phyloP scores from a whole-genome alignment of 2,797 vertebrate genomes.

The Limnodromus scolopaceus region DNA sequence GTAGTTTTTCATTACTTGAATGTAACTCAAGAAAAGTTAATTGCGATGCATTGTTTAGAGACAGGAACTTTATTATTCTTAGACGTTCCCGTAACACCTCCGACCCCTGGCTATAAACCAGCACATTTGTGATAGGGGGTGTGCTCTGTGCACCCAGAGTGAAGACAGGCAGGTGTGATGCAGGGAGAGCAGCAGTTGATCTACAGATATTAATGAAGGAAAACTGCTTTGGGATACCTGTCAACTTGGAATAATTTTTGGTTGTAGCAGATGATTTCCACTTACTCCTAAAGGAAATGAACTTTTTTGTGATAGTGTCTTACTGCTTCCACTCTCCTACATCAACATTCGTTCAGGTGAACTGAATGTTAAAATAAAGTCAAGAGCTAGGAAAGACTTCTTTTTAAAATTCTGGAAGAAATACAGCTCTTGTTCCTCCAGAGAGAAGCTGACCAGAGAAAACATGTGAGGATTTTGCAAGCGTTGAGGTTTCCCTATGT shows the following conservation, averaged over 20 bases:
- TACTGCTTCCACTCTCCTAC: neutral
- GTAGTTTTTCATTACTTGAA: neutral
- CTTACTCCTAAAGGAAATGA: neutral
- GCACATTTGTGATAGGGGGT: neutral
- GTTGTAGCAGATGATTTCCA: neutral
- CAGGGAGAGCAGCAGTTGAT: neutral
- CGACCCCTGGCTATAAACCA: neutral
- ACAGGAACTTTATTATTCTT: neutral
- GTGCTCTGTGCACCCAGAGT: neutral
- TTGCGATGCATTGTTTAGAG: neutral
- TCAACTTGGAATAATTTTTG: neutral
- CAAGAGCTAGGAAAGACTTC: neutral
- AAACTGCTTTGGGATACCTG: neutral
- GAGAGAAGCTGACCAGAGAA: neutral
- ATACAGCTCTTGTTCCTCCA: neutral
- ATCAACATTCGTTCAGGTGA: neutral
- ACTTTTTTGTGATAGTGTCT: neutral
- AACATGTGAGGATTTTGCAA: neutral
- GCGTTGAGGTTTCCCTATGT: neutral
- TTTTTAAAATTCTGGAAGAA: neutral
- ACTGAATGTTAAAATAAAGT: neutral
- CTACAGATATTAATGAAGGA: neutral
- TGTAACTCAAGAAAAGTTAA: neutral
- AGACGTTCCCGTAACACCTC: neutral
- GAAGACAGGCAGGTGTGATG: neutral